Conservation (phyloP, 2,113 vertebrate species). For the Psilopsiagon aymara region DNA sequence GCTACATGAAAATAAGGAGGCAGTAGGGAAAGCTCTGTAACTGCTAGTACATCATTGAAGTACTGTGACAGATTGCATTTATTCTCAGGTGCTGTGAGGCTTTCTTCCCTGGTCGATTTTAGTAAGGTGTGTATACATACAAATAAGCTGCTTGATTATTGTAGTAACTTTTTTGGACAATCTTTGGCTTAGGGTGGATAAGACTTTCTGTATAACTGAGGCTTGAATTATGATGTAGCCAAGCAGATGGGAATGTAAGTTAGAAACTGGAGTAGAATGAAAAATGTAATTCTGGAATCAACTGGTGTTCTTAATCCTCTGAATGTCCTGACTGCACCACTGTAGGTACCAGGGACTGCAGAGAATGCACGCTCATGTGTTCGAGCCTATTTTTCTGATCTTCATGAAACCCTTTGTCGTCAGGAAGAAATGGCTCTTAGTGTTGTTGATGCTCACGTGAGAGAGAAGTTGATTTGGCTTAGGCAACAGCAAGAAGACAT, state of each 20-base stretch:
- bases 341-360: constrained; percentile 92
- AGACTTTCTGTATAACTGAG: background rate
- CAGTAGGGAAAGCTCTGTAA: background rate
- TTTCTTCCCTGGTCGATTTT: background rate
- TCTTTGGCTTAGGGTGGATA: background rate
- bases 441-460: constrained; percentile 95
- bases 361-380: constrained; percentile 97
- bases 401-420: constrained; percentile 95
- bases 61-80: background rate
- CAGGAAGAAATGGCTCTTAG: constrained; percentile 99
- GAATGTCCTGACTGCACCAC: background rate
- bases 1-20: background rate
- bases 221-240: background rate
- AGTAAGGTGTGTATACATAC: background rate
- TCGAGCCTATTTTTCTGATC: constrained; percentile 95
- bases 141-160: background rate
- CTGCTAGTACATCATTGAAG: background rate
- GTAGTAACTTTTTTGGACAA: background rate
- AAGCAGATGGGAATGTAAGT: background rate
- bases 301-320: background rate
- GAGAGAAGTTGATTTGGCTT: constrained; percentile 97
- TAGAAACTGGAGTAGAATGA: background rate
- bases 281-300: background rate
- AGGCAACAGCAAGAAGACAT: constrained; percentile 98
- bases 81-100: background rate